These are phyloP conservation scores for Chelon labrosus DNA, from an alignment of 2,797 vertebrate genomes.

Conservation along the genomic window DNA sequence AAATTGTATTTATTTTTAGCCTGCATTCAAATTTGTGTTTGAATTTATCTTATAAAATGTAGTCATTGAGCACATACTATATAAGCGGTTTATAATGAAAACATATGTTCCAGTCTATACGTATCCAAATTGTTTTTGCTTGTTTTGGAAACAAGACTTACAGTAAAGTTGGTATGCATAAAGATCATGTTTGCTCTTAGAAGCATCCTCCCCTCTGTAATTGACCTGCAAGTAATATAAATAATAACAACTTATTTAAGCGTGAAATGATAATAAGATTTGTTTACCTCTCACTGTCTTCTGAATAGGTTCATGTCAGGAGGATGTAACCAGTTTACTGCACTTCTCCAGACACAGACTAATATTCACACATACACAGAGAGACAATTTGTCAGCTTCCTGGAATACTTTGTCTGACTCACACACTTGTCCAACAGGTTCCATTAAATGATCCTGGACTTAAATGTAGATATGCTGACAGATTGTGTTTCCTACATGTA, in stretches of 20 bases:
- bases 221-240: background rate
- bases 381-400: constrained; percentile 16
- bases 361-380: background rate
- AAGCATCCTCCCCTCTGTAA: background rate
- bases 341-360: too few species aligned
- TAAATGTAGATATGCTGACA: background rate
- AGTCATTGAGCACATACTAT: too few species aligned
- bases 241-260: background rate
- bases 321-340: background rate
- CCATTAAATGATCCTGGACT: background rate
- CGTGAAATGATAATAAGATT: background rate
- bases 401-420: constrained; percentile 17
- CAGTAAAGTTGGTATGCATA: too few species aligned
- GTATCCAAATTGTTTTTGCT: too few species aligned
- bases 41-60: too few species aligned
- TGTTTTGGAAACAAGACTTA: too few species aligned
- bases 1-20: too few species aligned
- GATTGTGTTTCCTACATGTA: background rate
- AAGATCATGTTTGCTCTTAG: background rate
- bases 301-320: background rate
- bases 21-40: too few species aligned
- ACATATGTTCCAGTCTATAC: too few species aligned
- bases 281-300: constrained; percentile 36
- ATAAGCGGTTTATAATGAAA: too few species aligned
- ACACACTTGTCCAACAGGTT: constrained; percentile 28